Evolutionary conservation across 2,888 invertebrate genomes (phyloP).

Genomic region (Ommatoiulus sabulosus): DNA sequence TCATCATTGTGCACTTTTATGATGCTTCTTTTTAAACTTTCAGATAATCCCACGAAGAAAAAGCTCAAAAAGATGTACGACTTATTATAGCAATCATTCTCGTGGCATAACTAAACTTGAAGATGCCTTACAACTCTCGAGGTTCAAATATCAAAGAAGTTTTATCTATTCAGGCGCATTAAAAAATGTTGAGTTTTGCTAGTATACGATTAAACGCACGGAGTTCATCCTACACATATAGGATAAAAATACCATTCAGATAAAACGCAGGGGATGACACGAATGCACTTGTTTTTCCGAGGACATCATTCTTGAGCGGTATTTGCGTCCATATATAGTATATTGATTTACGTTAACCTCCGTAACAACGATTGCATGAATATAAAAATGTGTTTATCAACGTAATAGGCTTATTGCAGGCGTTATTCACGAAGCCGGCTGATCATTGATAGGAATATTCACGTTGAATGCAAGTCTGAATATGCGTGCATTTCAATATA

Average conservation of each 20-base stretch:
- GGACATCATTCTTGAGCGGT: neutral
- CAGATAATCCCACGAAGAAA: too few relatives aligned
- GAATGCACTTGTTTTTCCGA: neutral
- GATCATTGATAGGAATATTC: neutral
- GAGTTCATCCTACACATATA: neutral
- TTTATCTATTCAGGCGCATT: too few relatives aligned
- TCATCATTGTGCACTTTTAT: too few relatives aligned
- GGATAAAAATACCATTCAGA: neutral
- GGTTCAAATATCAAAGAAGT: too few relatives aligned
- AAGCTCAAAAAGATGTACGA: too few relatives aligned
- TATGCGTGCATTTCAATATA: slow-evolving; percentile 8
- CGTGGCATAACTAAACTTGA: too few relatives aligned
- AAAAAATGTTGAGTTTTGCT: too few relatives aligned
- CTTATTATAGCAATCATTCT: too few relatives aligned
- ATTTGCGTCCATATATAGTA: neutral
- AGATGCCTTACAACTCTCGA: too few relatives aligned
- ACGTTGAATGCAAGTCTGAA: neutral
- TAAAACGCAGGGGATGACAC: neutral
- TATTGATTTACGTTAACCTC: slow-evolving; percentile 3
- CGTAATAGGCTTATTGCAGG: slow-evolving; percentile 21
- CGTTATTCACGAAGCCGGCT: neutral
- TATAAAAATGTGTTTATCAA: slow-evolving; percentile 23
- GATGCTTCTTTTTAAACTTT: too few relatives aligned
- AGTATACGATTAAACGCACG: too few relatives aligned
- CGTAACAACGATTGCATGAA: slow-evolving; percentile 13